phyloP scores from a whole-genome alignment of 2,797 vertebrate species.

The Enteromius viviparus region DNA sequence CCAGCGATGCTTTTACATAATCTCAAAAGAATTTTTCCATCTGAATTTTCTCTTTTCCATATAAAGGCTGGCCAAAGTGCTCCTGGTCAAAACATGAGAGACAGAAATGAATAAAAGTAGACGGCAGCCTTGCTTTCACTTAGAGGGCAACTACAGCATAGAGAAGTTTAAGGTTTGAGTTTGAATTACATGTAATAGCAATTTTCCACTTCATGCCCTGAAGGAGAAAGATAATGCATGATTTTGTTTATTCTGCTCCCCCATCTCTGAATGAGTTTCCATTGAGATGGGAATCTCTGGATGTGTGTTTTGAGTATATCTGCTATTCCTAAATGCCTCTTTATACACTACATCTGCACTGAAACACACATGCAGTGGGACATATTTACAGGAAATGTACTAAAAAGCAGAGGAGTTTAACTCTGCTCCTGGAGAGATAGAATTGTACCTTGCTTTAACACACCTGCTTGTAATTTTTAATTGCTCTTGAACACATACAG shows the following conservation, averaged over 20 bases:
- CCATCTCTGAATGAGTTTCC: constrained; percentile 63
- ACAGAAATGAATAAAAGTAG: constrained; percentile 32
- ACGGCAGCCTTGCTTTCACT: constrained; percentile 11
- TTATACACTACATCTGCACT: neutral
- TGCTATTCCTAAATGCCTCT: neutral
- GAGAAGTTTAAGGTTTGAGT: constrained; percentile 36
- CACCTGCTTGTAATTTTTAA: neutral
- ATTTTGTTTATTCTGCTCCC: constrained; percentile 57
- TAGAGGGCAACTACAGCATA: constrained; percentile 62
- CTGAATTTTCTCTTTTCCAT: constrained; percentile 37
- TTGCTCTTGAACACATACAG: neutral
- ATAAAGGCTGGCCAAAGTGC: constrained; percentile 33
- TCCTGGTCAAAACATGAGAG: constrained; percentile 39
- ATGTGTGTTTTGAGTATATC: constrained; percentile 56
- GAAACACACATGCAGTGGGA: neutral
- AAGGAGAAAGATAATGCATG: constrained; percentile 59
- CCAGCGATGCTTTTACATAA: constrained; percentile 7
- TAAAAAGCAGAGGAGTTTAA: neutral
- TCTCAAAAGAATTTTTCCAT: constrained; percentile 40
- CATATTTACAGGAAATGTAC: neutral
- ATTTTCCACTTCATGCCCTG: constrained; percentile 41
- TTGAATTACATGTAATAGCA: constrained; percentile 58
- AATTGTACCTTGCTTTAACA: neutral
- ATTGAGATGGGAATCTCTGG: constrained; percentile 13
- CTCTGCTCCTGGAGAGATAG: neutral